phyloP scores from a whole-genome alignment of 2,113 vertebrate genomes.

The Calonectris borealis region DNA sequence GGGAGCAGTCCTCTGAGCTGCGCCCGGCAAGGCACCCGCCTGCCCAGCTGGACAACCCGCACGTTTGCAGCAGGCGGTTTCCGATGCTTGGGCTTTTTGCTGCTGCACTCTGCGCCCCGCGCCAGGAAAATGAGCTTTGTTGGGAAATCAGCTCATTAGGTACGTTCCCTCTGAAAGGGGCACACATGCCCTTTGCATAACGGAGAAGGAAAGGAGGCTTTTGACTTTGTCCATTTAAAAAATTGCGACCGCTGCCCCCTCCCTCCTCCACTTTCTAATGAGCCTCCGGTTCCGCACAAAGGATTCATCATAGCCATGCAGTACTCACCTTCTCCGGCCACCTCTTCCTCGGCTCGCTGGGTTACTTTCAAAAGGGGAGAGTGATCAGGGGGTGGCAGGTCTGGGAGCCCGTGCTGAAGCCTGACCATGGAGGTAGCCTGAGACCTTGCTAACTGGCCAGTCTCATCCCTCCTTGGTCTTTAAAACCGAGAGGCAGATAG shows the following conservation, averaged over 20 bases:
- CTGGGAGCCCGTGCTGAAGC: neutral
- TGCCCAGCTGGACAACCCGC: neutral
- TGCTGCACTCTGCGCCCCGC: neutral
- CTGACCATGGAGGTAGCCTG: neutral
- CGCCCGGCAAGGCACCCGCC: neutral
- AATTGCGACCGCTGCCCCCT: neutral
- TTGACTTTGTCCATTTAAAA: neutral
- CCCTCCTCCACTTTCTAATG: neutral
- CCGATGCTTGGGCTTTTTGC: neutral
- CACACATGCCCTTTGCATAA: neutral
- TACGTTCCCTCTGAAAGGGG: neutral
- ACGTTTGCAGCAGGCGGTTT: neutral
- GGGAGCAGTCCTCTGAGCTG: neutral
- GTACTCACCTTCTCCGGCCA: conserved; percentile 30
- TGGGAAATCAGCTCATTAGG: neutral
- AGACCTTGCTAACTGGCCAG: neutral
- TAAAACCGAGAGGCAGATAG: neutral
- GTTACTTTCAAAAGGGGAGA: neutral
- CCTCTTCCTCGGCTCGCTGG: neutral
- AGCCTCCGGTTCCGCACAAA: neutral
- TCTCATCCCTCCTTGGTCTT: neutral
- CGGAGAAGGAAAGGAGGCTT: neutral
- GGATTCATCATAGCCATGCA: neutral
- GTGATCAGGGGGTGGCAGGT: neutral
- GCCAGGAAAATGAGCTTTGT: neutral